Conservation (phyloP, 2,888 invertebrate genomes). For the Myathropa florea region DNA sequence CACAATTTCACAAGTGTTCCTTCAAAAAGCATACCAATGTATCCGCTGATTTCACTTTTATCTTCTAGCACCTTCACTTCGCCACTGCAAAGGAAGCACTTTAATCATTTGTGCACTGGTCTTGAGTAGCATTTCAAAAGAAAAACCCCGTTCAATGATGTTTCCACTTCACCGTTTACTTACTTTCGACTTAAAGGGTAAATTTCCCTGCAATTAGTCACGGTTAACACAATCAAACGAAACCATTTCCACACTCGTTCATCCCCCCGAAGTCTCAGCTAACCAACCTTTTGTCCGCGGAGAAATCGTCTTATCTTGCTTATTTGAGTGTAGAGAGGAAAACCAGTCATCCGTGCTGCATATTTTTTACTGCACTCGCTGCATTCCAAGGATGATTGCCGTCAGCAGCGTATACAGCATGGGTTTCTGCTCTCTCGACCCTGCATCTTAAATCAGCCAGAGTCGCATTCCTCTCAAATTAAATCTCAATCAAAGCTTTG, state of each 20-base stretch:
- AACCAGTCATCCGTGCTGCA: slow-evolving; percentile 25
- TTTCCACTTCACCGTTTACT: slow-evolving; percentile 25
- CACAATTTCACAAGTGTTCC: background rate
- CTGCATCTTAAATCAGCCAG: slow-evolving; percentile 28
- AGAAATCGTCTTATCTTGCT: slow-evolving; percentile 2
- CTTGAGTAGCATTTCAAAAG: slow-evolving; percentile 13
- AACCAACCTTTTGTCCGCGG: background rate
- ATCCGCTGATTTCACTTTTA: background rate
- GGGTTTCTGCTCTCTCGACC: background rate
- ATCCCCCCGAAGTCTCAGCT: background rate
- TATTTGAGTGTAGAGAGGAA: background rate
- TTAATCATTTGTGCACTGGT: background rate
- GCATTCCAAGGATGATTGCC: slow-evolving; percentile 2
- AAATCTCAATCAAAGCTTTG: slow-evolving; percentile 58
- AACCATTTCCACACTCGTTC: background rate
- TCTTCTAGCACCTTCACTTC: background rate
- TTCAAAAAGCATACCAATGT: background rate
- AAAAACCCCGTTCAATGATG: background rate
- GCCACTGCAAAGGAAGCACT: background rate
- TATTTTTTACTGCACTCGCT: slow-evolving; percentile 43
- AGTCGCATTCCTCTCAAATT: slow-evolving; percentile 47
- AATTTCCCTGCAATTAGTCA: slow-evolving; percentile 29
- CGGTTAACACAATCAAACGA: slow-evolving; percentile 36
- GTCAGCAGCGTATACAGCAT: background rate
- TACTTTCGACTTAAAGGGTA: background rate